A percentile compares a stretch with the other conserved stretches of the same genome.
phyloP scores from a whole-genome alignment of 2,113 vertebrate species.

The Indicator maculatus region DNA sequence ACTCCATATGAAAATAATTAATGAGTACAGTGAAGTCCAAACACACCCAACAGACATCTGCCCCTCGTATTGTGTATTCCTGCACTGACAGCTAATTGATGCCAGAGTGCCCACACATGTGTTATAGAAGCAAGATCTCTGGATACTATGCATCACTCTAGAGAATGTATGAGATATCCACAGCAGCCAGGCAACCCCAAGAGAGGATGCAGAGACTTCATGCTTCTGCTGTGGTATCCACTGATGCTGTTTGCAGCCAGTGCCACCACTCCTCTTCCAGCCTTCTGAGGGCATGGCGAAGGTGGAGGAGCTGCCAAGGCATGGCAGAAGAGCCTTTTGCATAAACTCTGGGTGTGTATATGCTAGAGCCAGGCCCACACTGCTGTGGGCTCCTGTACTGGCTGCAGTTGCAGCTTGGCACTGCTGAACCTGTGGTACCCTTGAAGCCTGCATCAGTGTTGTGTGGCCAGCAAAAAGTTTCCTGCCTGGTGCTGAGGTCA shows the following conservation, averaged over 20 bases:
- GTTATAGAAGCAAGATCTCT: not conserved
- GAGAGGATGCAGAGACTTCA: not conserved
- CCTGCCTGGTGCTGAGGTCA: not conserved
- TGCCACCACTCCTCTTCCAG: not conserved
- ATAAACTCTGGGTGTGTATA: not conserved
- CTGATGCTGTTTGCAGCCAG: not conserved
- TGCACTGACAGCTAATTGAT: not conserved
- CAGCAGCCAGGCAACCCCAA: not conserved
- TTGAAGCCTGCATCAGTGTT: not conserved
- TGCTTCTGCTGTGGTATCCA: not conserved
- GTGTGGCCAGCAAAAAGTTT: not conserved
- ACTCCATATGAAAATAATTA: not conserved
- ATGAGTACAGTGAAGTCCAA: not conserved
- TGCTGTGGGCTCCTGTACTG: not conserved
- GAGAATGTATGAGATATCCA: not conserved
- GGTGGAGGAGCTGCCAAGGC: not conserved
- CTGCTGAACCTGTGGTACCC: fast-evolving
- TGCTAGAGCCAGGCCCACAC: not conserved
- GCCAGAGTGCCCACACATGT: not conserved
- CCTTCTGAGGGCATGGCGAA: not conserved
- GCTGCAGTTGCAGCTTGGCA: not conserved
- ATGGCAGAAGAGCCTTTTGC: not conserved
- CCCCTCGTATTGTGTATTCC: not conserved
- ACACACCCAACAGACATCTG: not conserved
- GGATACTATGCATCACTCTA: not conserved